Base-by-base conservation (phyloP, 2,113 vertebrate genomes). In the Ochotona princeps region DNA sequence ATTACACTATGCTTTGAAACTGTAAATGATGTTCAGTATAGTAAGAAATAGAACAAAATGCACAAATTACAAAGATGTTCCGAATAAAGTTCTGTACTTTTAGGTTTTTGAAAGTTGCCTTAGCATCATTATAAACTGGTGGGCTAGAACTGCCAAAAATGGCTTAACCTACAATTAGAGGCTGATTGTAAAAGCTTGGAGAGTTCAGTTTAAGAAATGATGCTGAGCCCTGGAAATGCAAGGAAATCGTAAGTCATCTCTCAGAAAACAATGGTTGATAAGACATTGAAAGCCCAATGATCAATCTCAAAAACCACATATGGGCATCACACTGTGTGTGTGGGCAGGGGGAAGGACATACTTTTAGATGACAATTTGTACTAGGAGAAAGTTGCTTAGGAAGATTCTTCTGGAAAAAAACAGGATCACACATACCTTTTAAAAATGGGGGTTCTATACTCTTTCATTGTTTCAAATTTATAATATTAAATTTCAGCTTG, bases 1-100 rank as follows among this genome's bases (percentile, higher is more conserved):
- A 44, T 54, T 84, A n/a, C 8, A 81, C 47, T 83, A 32, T n/a
- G 90, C 84, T 95, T 93, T 81, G 82, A 92, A 84, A 83, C 74
- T 65, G 72, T 65, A 94, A 91, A 66, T 72, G 54, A 87, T 67
- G 88, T 83, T 73, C 17, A 84, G 20, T 61, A 66, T 18, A 25
- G 5, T 54, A 54, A 72, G 67, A 78, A 44, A n/a, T 9, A 28
- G 18, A 78, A 51, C 47, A 86, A 89, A 89, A 81, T 35, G 70
- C 89, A 86, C 60, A 78, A 61, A 49, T 74, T 65, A 25, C 26
- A 75, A 54, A 78, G 20, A 83, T 83, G n/a, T 70, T 93, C 47
- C 32, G 60, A 35, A 74, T 65, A 90, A 47, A 44, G 38, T 44
- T 57, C 54, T 57, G 54, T 17, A 18, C 54, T 15, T 57, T 57